Evolutionary conservation across 2,113 vertebrate genomes (phyloP), one percentile per base, ranked within the genome.

Genomic region (Vireo altiloquus): DNA sequence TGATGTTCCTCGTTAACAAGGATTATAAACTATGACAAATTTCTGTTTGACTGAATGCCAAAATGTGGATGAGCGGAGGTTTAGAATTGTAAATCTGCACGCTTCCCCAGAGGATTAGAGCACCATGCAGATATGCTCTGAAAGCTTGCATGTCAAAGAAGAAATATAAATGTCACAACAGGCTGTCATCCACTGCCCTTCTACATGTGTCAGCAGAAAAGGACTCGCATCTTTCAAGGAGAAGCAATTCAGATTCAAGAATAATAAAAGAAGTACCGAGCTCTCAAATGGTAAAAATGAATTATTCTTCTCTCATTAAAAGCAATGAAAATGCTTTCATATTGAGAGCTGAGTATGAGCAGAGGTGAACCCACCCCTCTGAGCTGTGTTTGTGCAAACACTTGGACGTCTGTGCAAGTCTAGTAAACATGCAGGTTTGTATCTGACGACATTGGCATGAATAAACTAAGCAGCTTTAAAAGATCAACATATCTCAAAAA

Each of bases 11-110:
- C 61, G 3, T 98, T 98, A 98, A 98, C 96, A 97, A 97, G 97
- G 95, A 94, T 97, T 97, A 97, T 98, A 98, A 97, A 98, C 96
- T 97, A 97, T 97, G 96, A 98, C 96, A 98, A 98, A 98, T 98
- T 97, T 98, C 96, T 96, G 80, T 94, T 98, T 98, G 97, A 98
- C 97, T 96, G 97, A 94, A 94, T 96, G 97, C 97, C 97, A 98
- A 96, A 97, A 97, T 94, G 87, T 89, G 66, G 84, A 96, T 77
- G 94, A 97, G 84, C 2, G 2, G 89, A 91, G 96, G 86, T 96
- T 97, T 95, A 91, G 96, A 96, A 90, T 59, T 96, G 81, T 96
- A 95, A 97, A 96, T 97, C 68, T 80, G 72, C 78, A 80, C 61
- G 49, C 18, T 92, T 91, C 95, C 92, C 77, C 37, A 30, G 54